Base-by-base conservation (phyloP, 2,113 vertebrate genomes). In the Notarius quadriscutis region DNA sequence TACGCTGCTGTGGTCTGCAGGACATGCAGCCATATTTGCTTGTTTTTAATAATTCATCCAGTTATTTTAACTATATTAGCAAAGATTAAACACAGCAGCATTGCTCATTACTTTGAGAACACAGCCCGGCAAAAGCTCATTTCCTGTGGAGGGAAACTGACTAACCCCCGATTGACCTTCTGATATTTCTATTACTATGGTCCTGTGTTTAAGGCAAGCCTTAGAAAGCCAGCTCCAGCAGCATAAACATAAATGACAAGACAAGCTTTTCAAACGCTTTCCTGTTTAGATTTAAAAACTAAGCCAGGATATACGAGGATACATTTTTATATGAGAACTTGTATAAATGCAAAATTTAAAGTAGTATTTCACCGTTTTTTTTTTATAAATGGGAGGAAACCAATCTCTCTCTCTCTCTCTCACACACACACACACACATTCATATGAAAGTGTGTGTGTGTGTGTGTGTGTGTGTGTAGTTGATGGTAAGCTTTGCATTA, bases 21-120 rank as follows among this genome's bases (percentile, higher is more conserved):
- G 92, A 90, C 86, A 85, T 93, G 94, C 92, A 90, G 90, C 91
- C 75, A 65, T 92, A 94, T 94, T 93, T 94, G 92, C 93, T 94
- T 95, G 94, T 95, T 95, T 96, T 95, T 93, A 96, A 96, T 96
- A 95, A 95, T 96, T 96, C 92, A 96, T 95, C 92, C 89, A 91
- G 93, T 95, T 96, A 95, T 96, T 96, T 94, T 95, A 95, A 95
- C 94, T 95, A 95, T 95, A 96, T 95, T 96, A 95, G 95, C 94
- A 91, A 91, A 94, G 94, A 95, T 95, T 95, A 95, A 95, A 95
- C 93, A 95, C 93, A 93, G 89, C 93, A 91, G 93, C 93, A 92
- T 90, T 93, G 92, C 93, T 95, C 95, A 96, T 96, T 96, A 95
- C 95, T 93, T 95, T 95, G 93, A 93, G 95, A 96, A 94, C 94